Conservation (phyloP, 2,113 vertebrate species). For the Oreochromis aureus region DNA sequence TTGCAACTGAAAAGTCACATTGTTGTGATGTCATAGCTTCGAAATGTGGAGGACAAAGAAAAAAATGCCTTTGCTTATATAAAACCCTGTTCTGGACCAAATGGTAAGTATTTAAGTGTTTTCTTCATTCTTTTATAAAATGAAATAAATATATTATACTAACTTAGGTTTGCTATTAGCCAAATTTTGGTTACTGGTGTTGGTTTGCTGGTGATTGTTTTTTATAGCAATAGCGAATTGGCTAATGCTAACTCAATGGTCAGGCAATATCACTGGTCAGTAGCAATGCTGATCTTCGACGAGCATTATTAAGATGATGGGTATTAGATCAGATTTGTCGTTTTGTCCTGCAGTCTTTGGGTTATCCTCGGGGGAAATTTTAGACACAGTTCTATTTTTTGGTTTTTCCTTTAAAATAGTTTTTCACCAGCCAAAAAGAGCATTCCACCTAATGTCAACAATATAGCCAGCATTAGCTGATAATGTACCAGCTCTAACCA, state of each 20-base stretch:
- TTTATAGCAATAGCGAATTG: not conserved
- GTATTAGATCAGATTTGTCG: not conserved
- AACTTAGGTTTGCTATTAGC: not conserved
- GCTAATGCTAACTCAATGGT: not conserved
- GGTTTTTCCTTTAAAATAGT: not conserved
- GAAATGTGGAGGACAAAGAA: not conserved
- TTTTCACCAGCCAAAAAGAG: not conserved
- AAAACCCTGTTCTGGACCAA: not conserved
- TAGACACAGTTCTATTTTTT: not conserved
- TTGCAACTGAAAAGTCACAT: not conserved
- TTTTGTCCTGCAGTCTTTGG: not conserved
- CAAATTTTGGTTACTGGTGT: not conserved
- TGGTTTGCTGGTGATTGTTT: not conserved
- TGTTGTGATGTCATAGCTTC: not conserved
- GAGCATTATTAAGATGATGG: not conserved
- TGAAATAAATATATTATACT: not conserved
- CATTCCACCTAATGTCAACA: not conserved
- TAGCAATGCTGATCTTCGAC: not conserved
- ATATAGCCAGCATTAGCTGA: not conserved
- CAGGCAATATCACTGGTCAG: not conserved
- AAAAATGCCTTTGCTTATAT: not conserved
- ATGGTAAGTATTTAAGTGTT: not conserved
- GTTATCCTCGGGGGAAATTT: not conserved
- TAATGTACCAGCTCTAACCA: not conserved
- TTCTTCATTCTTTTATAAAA: not conserved